Percentiles rank a stretch among this genome's conserved stretches.
These are phyloP conservation scores for Trematocara unimaculatum DNA, from an alignment of 2,113 vertebrate species.

Conservation along the genomic window DNA sequence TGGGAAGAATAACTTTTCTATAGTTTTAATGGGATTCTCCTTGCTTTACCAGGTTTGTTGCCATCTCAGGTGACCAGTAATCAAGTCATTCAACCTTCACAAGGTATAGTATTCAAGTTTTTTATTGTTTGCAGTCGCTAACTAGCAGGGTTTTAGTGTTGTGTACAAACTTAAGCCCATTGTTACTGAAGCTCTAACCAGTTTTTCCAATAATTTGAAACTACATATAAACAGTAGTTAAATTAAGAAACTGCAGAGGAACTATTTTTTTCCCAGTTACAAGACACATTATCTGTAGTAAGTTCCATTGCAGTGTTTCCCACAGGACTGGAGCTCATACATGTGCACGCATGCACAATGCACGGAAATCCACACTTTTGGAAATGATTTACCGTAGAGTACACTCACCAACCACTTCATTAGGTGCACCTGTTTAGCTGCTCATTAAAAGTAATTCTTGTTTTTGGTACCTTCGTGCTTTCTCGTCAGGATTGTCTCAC, in stretches of 20 bases:
- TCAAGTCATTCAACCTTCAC: slow-evolving; percentile 1
- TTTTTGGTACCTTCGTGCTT: background rate
- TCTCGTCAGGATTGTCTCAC: slow-evolving; percentile 17
- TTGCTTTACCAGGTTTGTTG: background rate
- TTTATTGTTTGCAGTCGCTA: background rate
- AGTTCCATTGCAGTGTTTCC: background rate
- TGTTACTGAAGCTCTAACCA: background rate
- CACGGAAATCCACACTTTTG: background rate
- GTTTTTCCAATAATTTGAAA: background rate
- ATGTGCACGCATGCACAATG: accelerated
- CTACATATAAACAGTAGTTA: background rate
- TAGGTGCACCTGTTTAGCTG: background rate
- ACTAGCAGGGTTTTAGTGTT: background rate
- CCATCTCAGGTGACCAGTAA: slow-evolving; percentile 19
- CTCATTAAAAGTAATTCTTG: background rate
- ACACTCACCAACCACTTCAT: background rate
- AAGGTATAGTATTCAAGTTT: background rate
- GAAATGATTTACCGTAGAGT: background rate
- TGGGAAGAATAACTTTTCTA: background rate
- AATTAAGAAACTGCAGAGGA: background rate
- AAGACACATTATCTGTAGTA: background rate
- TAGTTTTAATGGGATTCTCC: background rate
- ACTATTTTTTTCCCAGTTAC: background rate
- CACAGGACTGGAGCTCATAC: background rate
- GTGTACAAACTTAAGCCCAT: background rate